Evolutionary conservation across 2,888 invertebrate genomes (phyloP).

Genomic region (Sphaeridia pumilis): DNA sequence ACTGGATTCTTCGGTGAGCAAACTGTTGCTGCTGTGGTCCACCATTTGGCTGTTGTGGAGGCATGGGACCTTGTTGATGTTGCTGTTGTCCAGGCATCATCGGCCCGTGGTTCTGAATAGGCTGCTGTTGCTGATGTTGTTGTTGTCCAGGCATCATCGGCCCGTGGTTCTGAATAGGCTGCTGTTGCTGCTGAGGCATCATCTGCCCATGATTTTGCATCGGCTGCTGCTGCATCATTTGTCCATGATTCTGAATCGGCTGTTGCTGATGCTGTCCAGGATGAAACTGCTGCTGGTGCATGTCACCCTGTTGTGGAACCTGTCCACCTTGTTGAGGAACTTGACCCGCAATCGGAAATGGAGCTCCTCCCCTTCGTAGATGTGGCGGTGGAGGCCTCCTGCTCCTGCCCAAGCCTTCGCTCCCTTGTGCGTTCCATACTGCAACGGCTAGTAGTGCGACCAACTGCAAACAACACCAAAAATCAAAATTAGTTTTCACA

Average conservation of each 20-base stretch:
- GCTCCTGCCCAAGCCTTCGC: slow-evolving; percentile 6
- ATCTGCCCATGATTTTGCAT: too few relatives aligned
- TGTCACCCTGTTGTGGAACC: background rate
- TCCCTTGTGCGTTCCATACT: background rate
- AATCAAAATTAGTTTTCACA: background rate
- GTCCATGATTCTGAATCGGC: background rate
- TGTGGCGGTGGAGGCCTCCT: slow-evolving; percentile 10
- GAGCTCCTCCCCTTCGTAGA: slow-evolving; percentile 8
- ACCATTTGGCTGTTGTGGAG: background rate
- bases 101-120: slow-evolving; percentile 1
- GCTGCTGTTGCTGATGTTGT: background rate
- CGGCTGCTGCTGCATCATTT: background rate
- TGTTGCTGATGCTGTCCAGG: background rate
- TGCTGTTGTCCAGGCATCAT: slow-evolving; percentile 1
- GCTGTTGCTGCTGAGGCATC: background rate
- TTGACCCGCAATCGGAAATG: slow-evolving; percentile 6
- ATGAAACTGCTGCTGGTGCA: too few relatives aligned
- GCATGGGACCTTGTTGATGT: background rate
- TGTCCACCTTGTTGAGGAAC: background rate
- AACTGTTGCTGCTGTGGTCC: background rate
- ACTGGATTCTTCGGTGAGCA: slow-evolving; percentile 5
- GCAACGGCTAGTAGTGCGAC: background rate
- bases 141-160: background rate
- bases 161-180: background rate
- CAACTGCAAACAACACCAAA: slow-evolving; percentile 7